phyloP scores from a whole-genome alignment of 2,797 vertebrate species.

The Remorina albescens region DNA sequence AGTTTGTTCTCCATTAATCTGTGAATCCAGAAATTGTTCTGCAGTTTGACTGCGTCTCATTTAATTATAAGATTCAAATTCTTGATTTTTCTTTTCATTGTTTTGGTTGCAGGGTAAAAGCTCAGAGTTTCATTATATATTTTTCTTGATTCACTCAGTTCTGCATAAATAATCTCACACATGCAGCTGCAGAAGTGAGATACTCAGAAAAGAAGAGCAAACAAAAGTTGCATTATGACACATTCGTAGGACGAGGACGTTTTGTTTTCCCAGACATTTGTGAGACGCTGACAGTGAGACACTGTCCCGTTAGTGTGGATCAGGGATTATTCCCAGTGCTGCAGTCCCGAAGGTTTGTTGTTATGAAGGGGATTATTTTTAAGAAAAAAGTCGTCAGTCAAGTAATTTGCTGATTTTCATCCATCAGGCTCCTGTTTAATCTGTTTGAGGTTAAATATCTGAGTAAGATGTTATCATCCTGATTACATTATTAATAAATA shows the following conservation, averaged over 20 bases:
- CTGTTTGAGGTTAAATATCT: not conserved
- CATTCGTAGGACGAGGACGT: too few species aligned
- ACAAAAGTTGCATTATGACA: too few species aligned
- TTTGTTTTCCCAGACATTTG: too few species aligned
- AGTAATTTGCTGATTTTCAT: not conserved
- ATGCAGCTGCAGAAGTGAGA: not conserved
- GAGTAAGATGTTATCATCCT: too few species aligned
- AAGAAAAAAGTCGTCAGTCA: too few species aligned
- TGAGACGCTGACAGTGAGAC: too few species aligned
- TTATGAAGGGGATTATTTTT: not conserved
- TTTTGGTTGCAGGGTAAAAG: conserved; percentile 1
- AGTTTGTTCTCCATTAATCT: not conserved
- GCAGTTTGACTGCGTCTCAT: not conserved
- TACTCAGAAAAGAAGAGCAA: not conserved
- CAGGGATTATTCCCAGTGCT: not conserved
- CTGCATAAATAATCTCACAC: not conserved
- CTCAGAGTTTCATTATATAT: not conserved
- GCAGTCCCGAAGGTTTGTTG: not conserved
- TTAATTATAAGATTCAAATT: not conserved
- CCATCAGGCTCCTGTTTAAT: not conserved
- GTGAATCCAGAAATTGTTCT: not conserved
- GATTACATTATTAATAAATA: not conserved
- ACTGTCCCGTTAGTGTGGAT: too few species aligned
- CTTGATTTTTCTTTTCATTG: not conserved
- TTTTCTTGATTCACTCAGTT: not conserved